Evolutionary conservation across 1,140 invertebrate genomes (phyloP).

Genomic region (Hylaeus anthracinus): DNA sequence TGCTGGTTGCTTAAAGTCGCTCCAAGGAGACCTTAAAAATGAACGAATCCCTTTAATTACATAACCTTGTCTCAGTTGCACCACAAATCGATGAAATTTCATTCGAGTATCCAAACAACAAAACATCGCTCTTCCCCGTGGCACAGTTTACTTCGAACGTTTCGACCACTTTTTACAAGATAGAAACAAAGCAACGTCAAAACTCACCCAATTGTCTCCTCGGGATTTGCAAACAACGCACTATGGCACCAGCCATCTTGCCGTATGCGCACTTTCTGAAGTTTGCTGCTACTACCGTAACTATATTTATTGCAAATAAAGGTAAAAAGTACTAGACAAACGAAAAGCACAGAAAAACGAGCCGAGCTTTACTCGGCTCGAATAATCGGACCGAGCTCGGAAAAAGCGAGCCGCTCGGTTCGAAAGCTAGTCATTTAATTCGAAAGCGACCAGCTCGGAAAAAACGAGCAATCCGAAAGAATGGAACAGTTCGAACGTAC

Average conservation of each 20-base stretch:
- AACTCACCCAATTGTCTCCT: slow-evolving; percentile 83
- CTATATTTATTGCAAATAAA: too few relatives aligned
- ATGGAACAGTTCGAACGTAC: too few relatives aligned
- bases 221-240: slow-evolving; percentile 82
- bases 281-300: background rate
- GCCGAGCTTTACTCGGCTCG: too few relatives aligned
- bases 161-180: background rate
- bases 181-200: slow-evolving; percentile 46
- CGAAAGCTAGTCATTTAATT: too few relatives aligned
- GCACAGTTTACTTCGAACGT: background rate
- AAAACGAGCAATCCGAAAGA: too few relatives aligned
- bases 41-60: slow-evolving; percentile 70
- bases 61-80: slow-evolving; percentile 70
- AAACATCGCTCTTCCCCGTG: background rate
- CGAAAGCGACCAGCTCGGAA: too few relatives aligned
- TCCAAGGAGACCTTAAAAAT: slow-evolving; percentile 74
- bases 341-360: too few relatives aligned
- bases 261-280: background rate
- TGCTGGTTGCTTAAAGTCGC: slow-evolving; percentile 69
- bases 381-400: too few relatives aligned
- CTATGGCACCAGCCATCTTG: slow-evolving; percentile 85
- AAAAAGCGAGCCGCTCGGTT: too few relatives aligned
- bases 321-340: too few relatives aligned
- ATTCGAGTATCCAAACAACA: background rate
- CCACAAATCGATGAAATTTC: background rate